Percentiles rank a stretch among this genome's conserved stretches.
phyloP scores from a whole-genome alignment of 2,797 vertebrate genomes.

The Parauchenoglanis punctatus region DNA sequence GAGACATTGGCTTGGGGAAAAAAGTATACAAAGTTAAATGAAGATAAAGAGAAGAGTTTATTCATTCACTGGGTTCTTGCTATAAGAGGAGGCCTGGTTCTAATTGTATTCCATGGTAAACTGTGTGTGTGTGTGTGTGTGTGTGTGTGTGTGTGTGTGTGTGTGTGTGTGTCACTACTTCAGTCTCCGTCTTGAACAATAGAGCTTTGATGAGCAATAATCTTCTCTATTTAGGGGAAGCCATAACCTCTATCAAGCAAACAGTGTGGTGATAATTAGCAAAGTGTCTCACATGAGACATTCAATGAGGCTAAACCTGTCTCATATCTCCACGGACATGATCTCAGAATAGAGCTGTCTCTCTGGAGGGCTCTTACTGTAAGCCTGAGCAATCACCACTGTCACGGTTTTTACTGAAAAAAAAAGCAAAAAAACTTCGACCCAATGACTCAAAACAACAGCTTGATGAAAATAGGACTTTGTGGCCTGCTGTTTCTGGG shows the following conservation, averaged over 20 bases:
- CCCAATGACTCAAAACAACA: conserved; percentile 42
- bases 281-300: conserved; percentile 47
- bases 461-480: conserved; percentile 32
- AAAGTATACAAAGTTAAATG: conserved; percentile 14
- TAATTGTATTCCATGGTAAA: conserved; percentile 40
- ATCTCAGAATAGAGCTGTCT: conserved; percentile 42
- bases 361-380: conserved; percentile 46
- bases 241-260: conserved; percentile 33
- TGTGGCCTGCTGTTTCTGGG: conserved; percentile 37
- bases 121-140: conserved; percentile 35
- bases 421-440: conserved; percentile 40
- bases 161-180: conserved; percentile 14
- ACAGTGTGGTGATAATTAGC: conserved; percentile 53
- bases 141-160: conserved; percentile 7
- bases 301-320: conserved; percentile 47
- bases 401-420: conserved; percentile 28
- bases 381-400: conserved; percentile 38
- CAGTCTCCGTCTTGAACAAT: conserved; percentile 48
- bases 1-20: neutral
- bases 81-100: conserved; percentile 32
- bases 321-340: conserved; percentile 42
- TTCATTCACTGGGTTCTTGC: conserved; percentile 20
- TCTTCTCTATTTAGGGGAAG: conserved; percentile 26
- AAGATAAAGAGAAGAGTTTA: neutral
- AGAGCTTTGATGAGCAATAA: conserved; percentile 46